Evolutionary conservation across 2,797 vertebrate species (phyloP), one percentile per base, ranked within the genome.

Genomic region (Pempheris klunzingeri): DNA sequence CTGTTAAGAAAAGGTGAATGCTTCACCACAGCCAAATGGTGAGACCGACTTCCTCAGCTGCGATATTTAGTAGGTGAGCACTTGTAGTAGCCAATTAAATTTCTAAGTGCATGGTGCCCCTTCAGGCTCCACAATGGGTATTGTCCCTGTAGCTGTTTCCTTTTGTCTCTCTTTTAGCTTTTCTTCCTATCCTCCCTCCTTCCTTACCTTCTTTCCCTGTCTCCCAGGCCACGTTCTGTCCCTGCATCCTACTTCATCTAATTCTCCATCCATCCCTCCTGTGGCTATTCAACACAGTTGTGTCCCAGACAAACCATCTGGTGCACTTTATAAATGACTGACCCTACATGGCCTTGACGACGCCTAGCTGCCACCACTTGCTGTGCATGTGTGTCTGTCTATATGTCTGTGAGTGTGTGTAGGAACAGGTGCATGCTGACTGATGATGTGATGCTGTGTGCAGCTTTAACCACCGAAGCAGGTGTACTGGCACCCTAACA

Each of bases 281-380:
- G 87, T 91, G 91, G 92, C 81, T 88, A 77, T 80, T 90, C 90
- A 91, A 88, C 93, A 91, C 90, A 91, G 87, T 94, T 90, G 89
- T 92, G 89, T 79, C 92, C 89, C 90, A 92, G 90, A 94, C 92
- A 91, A 93, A 92, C 92, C 93, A 94, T 93, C 93, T 94, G 93
- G 88, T 92, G 84, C 88, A 83, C 92, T 94, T 93, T 93, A 94
- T 94, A 92, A 94, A 94, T 92, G 92, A 92, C 91, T 90, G 90
- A 93, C 93, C 91, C 92, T 87, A 90, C 88, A 87, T 67, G 87
- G 86, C 89, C 88, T 79, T 80, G 83, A 89, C 79, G 83, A 87
- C 78, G 62, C 90, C 86, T 84, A 62, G 84, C 81, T 92, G 87
- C 90, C 90, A 90, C 87, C 80, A 34, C 84, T 86, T 43, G 32